These are phyloP conservation scores for Hippocampus kuda DNA, from an alignment of 2,797 vertebrate genomes.

Conservation along the genomic window DNA sequence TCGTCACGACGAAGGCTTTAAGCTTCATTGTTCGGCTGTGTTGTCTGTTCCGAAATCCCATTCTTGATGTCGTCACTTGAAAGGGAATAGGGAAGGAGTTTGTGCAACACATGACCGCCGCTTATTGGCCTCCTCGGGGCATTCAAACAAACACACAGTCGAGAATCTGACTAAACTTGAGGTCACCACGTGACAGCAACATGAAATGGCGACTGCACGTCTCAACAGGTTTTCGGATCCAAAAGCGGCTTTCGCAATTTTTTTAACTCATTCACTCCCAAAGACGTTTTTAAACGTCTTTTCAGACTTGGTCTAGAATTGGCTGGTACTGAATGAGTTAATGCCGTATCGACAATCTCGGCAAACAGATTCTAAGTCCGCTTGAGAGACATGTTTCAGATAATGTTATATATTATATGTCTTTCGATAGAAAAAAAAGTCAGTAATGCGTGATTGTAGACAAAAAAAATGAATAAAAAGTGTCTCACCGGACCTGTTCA, in stretches of 20 bases:
- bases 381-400: neutral
- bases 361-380: neutral
- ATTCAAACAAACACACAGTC: conserved; percentile 15
- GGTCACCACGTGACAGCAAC: conserved; percentile 29
- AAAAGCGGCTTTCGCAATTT: too few species aligned
- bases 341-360: too few species aligned
- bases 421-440: too few species aligned
- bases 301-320: too few species aligned
- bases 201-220: conserved; percentile 6
- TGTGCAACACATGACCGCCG: conserved; percentile 48
- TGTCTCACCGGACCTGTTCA: neutral
- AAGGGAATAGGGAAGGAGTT: conserved; percentile 47
- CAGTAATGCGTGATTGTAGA: neutral
- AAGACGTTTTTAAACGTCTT: too few species aligned
- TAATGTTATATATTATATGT: too few species aligned
- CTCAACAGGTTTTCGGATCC: neutral
- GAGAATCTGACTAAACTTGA: conserved; percentile 34
- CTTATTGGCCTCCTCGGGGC: conserved; percentile 26
- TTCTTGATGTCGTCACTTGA: conserved; percentile 61
- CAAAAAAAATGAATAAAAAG: neutral
- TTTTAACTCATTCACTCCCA: too few species aligned
- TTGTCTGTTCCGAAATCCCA: conserved; percentile 49
- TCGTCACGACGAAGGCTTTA: conserved; percentile 15
- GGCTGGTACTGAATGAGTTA: too few species aligned
- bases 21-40: conserved; percentile 34